These are phyloP conservation scores for Balaenoptera acutorostrata DNA, from an alignment of 2,113 vertebrate genomes.

Conservation along the genomic window DNA sequence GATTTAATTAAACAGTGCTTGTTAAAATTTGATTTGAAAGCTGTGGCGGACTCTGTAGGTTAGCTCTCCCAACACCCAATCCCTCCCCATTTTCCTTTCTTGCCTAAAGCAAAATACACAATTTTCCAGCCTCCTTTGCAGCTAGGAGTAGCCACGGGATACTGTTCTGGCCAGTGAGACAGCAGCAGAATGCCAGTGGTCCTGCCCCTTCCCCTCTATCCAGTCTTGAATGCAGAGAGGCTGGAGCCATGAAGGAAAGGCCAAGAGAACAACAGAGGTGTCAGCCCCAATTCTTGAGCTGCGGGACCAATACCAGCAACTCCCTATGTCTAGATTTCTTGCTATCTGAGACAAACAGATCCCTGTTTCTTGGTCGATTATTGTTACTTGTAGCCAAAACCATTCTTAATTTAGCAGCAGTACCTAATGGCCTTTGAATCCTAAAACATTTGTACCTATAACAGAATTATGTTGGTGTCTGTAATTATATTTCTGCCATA, in stretches of 20 bases:
- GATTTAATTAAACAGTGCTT: constrained; percentile 21
- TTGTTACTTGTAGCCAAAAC: neutral
- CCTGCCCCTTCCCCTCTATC: neutral
- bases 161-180: neutral
- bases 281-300: neutral
- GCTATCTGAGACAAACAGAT: neutral
- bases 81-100: neutral
- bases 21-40: constrained; percentile 16
- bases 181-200: neutral
- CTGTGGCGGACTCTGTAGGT: neutral
- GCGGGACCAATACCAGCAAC: neutral
- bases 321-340: neutral
- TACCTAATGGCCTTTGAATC: neutral
- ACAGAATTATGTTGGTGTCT: constrained; percentile 26
- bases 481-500: neutral
- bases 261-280: neutral
- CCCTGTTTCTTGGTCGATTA: neutral
- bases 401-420: constrained; percentile 8
- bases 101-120: neutral
- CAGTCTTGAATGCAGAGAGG: neutral
- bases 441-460: neutral
- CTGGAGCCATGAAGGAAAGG: neutral
- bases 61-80: neutral
- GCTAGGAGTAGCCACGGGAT: neutral
- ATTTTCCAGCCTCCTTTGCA: neutral